phyloP scores from a whole-genome alignment of 2,113 vertebrate species.

The Oreamnos americanus region DNA sequence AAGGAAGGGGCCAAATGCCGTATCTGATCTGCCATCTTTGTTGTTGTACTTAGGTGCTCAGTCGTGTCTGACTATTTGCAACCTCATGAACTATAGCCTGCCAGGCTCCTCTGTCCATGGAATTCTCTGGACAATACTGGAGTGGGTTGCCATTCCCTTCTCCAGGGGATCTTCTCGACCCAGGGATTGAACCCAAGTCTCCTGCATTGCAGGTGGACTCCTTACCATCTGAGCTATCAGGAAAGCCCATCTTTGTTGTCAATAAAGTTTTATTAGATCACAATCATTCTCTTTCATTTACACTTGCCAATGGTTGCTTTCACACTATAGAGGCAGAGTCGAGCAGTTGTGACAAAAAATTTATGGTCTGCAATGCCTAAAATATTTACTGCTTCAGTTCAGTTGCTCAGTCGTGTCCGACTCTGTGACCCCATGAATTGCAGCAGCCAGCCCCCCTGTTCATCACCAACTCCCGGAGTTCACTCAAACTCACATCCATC shows the following conservation, averaged over 20 bases:
- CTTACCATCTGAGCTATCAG: not conserved
- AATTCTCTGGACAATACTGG: not conserved
- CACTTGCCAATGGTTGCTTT: not conserved
- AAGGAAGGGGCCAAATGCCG: not conserved
- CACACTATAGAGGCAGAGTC: not conserved
- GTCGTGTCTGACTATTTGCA: accelerated
- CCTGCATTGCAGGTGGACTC: not conserved
- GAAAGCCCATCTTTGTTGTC: not conserved
- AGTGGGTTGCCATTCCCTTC: not conserved
- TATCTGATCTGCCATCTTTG: not conserved
- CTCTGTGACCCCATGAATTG: too few species aligned
- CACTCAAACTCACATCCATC: too few species aligned
- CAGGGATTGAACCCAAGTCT: not conserved
- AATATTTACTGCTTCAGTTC: not conserved
- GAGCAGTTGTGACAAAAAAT: not conserved
- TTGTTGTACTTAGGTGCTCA: not conserved
- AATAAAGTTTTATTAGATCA: not conserved
- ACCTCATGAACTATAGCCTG: not conserved
- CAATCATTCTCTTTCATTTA: not conserved
- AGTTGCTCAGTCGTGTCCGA: too few species aligned
- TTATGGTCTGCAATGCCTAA: not conserved
- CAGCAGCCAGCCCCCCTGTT: too few species aligned
- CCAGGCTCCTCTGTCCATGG: not conserved
- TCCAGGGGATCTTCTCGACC: not conserved
- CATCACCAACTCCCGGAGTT: too few species aligned